Base-by-base conservation (phyloP, 2,113 vertebrate genomes). In the Aepyceros melampus region DNA sequence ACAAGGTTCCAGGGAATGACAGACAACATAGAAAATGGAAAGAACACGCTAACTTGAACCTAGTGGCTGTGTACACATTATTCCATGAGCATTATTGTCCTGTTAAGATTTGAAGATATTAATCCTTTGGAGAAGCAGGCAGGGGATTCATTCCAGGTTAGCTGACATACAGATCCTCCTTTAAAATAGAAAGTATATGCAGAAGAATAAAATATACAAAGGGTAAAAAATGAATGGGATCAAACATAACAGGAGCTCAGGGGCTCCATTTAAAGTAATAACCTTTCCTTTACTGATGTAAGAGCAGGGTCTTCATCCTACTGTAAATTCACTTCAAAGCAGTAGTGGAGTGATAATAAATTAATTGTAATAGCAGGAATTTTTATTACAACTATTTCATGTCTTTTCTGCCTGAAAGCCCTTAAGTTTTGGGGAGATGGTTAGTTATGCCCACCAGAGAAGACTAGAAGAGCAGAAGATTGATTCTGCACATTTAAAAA, bases 91-190 rank as follows among this genome's bases (percentile, higher is more conserved):
- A 98, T 93, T 97, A 96, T 95, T 98, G 96, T 97, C 91, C 82
- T 98, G 90, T 95, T 97, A 87, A 93, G 55, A 98, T 98, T 98
- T 97, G 89, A 97, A 94, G 36, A 86, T 82, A 98, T 29, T 43
- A 97, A 51, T 87, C 67, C 74, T 67, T 94, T 78, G 36, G 97
- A 87, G 83, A 97, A 97, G 76, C 93, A 60, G 93, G 76, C 40
- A 97, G 91, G 96, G 94, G 87, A 97, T 97, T 85, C 95, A 36
- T 23, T 94, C 95, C 95, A 92, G 89, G 85, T 97, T 97, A 96
- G 91, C 95, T 98, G 89, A 98, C 95, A 98, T 82, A 89, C 92
- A 92, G 87, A 96, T 96, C 83, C 91, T 97, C 97, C 97, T 98
- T 97, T 97, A 96, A 97, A 82, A 97, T 88, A 94, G 45, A 91